These are phyloP conservation scores for Ferrisia virgata DNA, from an alignment of 2,888 invertebrate species.

Conservation along the genomic window DNA sequence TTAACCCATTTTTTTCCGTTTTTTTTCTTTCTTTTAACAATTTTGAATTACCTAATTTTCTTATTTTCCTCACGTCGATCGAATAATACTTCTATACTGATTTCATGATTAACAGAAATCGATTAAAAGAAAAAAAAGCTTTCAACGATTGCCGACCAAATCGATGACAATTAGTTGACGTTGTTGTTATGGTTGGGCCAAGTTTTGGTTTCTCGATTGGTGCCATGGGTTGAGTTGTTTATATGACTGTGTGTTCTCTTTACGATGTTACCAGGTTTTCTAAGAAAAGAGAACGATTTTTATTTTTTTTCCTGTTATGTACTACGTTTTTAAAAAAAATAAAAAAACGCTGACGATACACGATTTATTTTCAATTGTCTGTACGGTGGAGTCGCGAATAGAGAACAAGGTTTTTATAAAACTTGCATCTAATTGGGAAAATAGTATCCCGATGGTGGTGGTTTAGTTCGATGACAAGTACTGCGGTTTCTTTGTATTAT, in stretches of 20 bases:
- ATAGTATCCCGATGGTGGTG: too few relatives aligned
- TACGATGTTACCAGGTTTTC: not conserved
- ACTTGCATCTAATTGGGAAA: too few relatives aligned
- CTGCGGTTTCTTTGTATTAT: too few relatives aligned
- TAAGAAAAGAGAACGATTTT: not conserved
- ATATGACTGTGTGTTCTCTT: not conserved
- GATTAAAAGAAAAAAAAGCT: conserved; percentile 2
- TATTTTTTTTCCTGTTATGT: not conserved
- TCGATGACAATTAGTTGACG: not conserved
- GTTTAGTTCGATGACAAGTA: too few relatives aligned
- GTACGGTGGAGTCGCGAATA: not conserved
- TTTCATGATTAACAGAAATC: conserved; percentile 30
- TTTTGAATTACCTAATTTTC: not conserved
- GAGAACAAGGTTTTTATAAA: too few relatives aligned
- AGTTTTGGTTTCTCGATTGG: not conserved
- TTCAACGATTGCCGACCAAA: conserved; percentile 1
- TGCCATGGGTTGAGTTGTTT: not conserved
- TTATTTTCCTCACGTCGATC: not conserved
- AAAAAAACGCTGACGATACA: not conserved
- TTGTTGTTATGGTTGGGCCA: not conserved
- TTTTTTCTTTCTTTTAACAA: too few relatives aligned
- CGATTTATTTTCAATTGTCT: not conserved
- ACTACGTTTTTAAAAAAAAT: not conserved
- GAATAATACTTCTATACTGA: not conserved
- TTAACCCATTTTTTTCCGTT: not conserved